These are phyloP conservation scores for Diaphora mendica DNA, from an alignment of 2,888 invertebrate species.

Conservation along the genomic window DNA sequence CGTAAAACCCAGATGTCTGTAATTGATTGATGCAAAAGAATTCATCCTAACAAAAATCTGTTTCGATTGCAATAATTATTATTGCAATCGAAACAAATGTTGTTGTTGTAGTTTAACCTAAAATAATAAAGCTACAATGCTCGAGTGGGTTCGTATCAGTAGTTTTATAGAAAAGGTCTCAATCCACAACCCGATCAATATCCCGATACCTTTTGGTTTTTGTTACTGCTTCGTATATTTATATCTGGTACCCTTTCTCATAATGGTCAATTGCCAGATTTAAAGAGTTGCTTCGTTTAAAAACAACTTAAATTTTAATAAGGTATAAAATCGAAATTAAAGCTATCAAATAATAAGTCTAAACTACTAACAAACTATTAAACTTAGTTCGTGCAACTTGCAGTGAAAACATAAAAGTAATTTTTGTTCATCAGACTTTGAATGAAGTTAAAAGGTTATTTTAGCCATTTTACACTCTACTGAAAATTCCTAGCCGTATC, in stretches of 20 bases:
- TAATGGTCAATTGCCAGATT: no score
- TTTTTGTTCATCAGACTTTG: background rate
- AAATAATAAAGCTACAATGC: background rate
- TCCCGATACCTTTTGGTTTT: fast-evolving
- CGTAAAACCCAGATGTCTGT: background rate
- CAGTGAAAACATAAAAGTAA: background rate
- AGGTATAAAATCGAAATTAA: background rate
- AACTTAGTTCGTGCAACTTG: background rate
- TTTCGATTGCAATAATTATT: no score
- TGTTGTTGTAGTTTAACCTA: background rate
- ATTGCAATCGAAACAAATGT: background rate
- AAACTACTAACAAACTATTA: background rate
- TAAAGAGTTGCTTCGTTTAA: background rate
- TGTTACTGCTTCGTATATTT: background rate
- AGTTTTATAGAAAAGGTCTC: background rate
- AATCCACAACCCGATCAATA: background rate
- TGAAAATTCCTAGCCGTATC: background rate
- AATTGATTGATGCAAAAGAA: background rate
- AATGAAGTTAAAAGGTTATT: background rate
- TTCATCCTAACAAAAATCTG: background rate
- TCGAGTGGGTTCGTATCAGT: background rate
- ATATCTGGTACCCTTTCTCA: background rate
- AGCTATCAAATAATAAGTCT: background rate
- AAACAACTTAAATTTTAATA: background rate
- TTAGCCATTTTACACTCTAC: background rate